These are phyloP conservation scores for Pseudois nayaur DNA, from an alignment of 2,113 vertebrate species.

Conservation along the genomic window DNA sequence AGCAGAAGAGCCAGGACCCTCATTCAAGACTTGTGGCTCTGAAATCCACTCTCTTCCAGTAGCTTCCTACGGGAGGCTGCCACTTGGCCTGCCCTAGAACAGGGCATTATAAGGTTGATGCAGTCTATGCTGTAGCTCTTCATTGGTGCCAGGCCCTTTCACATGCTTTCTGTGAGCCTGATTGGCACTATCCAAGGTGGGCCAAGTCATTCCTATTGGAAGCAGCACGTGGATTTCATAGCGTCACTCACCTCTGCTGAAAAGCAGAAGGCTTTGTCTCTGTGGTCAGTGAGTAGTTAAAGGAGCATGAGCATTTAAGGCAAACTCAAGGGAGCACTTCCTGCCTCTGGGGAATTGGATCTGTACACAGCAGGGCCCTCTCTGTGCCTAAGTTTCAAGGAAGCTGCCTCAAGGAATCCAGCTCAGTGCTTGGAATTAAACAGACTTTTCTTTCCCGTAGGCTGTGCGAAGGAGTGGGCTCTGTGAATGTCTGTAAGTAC, in stretches of 20 bases:
- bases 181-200: accelerated
- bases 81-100: background rate
- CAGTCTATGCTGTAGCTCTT: accelerated
- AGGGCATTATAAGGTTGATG: accelerated
- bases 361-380: background rate
- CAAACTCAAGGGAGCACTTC: background rate
- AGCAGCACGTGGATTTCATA: background rate
- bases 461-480: constrained; percentile 66
- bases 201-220: background rate
- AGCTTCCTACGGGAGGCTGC: background rate
- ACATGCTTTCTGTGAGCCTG: background rate
- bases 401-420: background rate
- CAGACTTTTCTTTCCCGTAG: background rate
- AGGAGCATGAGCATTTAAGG: background rate
- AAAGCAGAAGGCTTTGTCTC: background rate
- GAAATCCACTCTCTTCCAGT: background rate
- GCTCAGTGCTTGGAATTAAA: background rate
- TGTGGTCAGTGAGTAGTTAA: background rate
- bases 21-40: background rate
- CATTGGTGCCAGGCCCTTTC: background rate
- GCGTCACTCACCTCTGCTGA: background rate
- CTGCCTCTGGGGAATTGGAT: background rate
- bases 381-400: background rate
- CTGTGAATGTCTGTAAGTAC: constrained; percentile 75
- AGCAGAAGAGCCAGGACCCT: background rate